Base-by-base conservation (phyloP, 2,113 vertebrate species). In the Nannospalax galili region DNA sequence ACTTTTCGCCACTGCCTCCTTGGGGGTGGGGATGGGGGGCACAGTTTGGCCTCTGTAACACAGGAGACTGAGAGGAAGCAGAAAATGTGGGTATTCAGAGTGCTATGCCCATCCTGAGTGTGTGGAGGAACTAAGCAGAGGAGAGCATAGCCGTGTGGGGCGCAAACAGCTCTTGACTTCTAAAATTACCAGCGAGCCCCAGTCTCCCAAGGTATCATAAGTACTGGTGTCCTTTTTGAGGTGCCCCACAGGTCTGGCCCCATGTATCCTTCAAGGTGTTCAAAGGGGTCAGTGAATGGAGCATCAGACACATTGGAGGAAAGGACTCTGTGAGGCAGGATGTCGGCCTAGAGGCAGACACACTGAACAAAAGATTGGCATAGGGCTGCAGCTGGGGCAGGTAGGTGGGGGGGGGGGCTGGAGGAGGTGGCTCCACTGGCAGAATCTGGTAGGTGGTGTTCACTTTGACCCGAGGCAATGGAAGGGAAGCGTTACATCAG, bases 391-490 rank as follows among this genome's bases (percentile, higher is more conserved):
- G 15, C 40, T 42, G 26, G 17, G 26, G 37, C 1, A 1, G 87
- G 7, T 15, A 20, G 3, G 24, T 52, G 14, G 26, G 15, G 2
- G 1, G 1, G 40, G 4, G 2, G 52, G n/a, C 8, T 45, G 1
- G 28, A 26, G 35, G 52, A 32, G 73, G 69, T 1, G 1, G 24
- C 0, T 40, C 26, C 74, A n/a, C 20, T 79, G 93, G 70, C n/a
- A 75, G 58, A 42, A 2, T n/a, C 45, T 24, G 0, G 37, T 62
- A 45, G 45, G 58, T 20, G 15, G n/a, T 40, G 1, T 64, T 85
- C 69, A 74, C 22, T 17, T 1, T 67, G 48, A 91, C 58, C 42
- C 45, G 56, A 91, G 20, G 32, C 70, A 56, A 52, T 9, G 40
- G 17, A 45, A 93, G 35, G 45, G n/a, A 56, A 65, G 52, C n/a